Base-by-base conservation (phyloP, 2,113 vertebrate genomes). In the Pholis gunnellus region DNA sequence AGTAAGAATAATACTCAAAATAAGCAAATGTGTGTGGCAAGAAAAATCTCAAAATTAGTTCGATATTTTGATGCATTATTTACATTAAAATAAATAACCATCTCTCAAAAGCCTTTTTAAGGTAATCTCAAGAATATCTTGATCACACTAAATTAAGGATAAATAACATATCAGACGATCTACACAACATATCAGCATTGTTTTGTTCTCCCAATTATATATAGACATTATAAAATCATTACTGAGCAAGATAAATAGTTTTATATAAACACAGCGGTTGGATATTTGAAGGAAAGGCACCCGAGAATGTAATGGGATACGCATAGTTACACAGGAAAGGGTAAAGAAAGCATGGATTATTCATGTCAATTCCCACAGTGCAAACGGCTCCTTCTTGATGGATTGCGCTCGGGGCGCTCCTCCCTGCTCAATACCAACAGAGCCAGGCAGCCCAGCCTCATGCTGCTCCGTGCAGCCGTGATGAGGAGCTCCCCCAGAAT, bases 331-430 rank as follows among this genome's bases (percentile, higher is more conserved):
- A 88, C 73, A 82, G 81, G 80, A 86, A 87, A 89, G 90, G 72
- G 88, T 89, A 92, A 92, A 93, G 90, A 90, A 87, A 92, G 72
- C 92, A 95, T 95, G 88, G 91, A 94, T 96, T 94, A 95, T 96
- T 95, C 91, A 95, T 94, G 90, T 67, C 86, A 90, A 87, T 94
- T 93, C 91, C 91, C 92, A 90, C 88, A 92, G 84, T 91, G 90
- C 82, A 90, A 92, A 89, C 88, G 88, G 80, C 85, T 87, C 86
- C 83, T 69, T 88, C 94, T 94, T 95, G 95, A 95, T 94, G 94
- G 91, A 91, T 94, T 91, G 86, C 75, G 92, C 94, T 91, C 18
- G 70, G 68, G 92, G 95, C 93, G 10, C 71, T 90, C 74, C 84
- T 88, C 85, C 79, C 90, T 83, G 86, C 89, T 95, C 94, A 91